Evolutionary conservation across 2,888 invertebrate genomes (phyloP), one percentile per base, ranked within the genome.

Genomic region (Hyposoter dolosus): DNA sequence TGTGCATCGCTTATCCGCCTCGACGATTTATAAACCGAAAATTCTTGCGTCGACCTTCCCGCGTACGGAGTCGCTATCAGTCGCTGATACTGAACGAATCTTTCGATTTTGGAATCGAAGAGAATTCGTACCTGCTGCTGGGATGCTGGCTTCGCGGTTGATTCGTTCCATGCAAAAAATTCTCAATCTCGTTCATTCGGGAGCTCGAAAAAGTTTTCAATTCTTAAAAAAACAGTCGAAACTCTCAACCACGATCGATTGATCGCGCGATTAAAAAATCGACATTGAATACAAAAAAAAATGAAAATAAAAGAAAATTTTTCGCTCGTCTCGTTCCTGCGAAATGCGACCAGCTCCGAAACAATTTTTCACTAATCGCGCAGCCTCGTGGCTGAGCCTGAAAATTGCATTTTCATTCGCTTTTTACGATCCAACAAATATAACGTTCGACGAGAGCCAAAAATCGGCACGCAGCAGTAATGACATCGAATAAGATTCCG

Each of bases 391-490:
- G 28, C 15, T 9, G 50, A 65, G 23, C n/a, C 19, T 76, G 19
- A 47, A 63, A 23, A 56, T 43, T 17, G 40, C 3, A 74, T 74
- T 60, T 43, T 19, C 32, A 68, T 28, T 23, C 23, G 66, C 43
- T 47, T 56, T 50, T 47, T 17, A 17, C 19, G 35, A 53, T 35
- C 28, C 35, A 35, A 17, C 19, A 35, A 53, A 7, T 72, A 72
- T 63, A 72, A 72, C 47, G 40, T 80, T 72, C 65, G 32, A 9
- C 74, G 66, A n/a, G 50, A n/a, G 50, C 40, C 80, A 40, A 35
- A 50, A 23, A 23, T 19, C 10, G 17, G 32, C 5, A 32, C 47
- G 7, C 40, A 19, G 7, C 40, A 19, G 66, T 66, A 71, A 50
- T 47, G 71, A 17, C 28, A 35, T 50, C 50, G 17, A 35, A 35